Evolutionary conservation across 92 coral and sea anemone genomes (phyloP).

Genomic region (Paramuricea clavata): DNA sequence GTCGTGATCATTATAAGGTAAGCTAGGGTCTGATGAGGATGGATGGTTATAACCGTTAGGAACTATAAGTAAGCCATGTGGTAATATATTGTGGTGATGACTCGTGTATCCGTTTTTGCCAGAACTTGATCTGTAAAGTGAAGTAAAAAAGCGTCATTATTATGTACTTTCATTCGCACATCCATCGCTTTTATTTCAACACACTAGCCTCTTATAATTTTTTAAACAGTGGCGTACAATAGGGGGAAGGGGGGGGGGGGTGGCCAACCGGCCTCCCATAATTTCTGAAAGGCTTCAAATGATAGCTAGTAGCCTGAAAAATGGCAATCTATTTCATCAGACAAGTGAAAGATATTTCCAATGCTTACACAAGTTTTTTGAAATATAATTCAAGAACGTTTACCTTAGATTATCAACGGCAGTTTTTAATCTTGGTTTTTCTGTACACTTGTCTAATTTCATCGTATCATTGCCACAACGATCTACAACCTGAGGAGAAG

Average conservation of each 20-base stretch:
- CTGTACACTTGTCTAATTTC: slow-evolving; percentile 72
- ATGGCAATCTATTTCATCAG: too few species aligned
- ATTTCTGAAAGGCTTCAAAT: too few species aligned
- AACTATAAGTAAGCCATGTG: slow-evolving; percentile 38
- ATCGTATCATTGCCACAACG: slow-evolving; percentile 77
- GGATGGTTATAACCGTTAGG: slow-evolving; percentile 24
- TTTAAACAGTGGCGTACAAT: too few species aligned
- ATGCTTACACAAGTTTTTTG: not conserved
- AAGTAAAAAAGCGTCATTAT: not conserved
- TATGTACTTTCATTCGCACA: too few species aligned
- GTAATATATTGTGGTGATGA: not conserved
- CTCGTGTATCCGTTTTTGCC: slow-evolving; percentile 18
- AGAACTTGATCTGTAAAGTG: not conserved
- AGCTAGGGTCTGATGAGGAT: not conserved
- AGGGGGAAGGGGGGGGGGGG: too few species aligned
- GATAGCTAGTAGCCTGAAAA: too few species aligned
- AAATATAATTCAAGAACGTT: not conserved
- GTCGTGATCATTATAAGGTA: not conserved
- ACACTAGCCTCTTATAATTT: too few species aligned
- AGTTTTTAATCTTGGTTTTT: slow-evolving; percentile 75
- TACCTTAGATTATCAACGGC: slow-evolving; percentile 82
- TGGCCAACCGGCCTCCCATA: too few species aligned
- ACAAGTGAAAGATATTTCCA: not conserved
- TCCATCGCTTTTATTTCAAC: too few species aligned
- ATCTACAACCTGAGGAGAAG: slow-evolving; percentile 68